Conservation (phyloP, 2,113 vertebrate species). For the Arizona elegans region DNA sequence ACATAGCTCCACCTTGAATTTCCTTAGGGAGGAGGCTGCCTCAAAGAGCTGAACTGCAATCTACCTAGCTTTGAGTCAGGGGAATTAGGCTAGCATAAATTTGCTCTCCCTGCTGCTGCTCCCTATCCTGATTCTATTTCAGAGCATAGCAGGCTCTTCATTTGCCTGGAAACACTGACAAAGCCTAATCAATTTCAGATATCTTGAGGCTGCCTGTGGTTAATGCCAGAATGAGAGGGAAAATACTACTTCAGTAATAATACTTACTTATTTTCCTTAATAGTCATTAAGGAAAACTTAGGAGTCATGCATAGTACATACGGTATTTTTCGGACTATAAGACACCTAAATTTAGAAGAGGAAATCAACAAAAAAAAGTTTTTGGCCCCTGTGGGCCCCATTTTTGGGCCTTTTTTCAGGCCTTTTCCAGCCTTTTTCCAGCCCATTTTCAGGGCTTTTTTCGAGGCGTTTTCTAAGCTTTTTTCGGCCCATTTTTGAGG, state of each 20-base stretch:
- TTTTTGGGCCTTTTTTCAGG: too few relatives aligned
- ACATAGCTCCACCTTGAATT: background rate
- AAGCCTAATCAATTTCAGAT: background rate
- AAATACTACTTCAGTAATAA: background rate
- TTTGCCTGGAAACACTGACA: background rate
- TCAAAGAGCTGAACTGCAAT: background rate
- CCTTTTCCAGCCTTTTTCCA: too few relatives aligned
- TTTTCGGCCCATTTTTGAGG: too few relatives aligned
- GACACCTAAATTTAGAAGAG: too few relatives aligned
- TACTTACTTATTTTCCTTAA: background rate
- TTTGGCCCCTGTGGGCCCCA: too few relatives aligned
- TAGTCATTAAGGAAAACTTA: background rate
- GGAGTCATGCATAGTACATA: background rate
- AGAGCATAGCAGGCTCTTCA: background rate
- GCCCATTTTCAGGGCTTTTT: too few relatives aligned
- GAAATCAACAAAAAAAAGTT: too few relatives aligned
- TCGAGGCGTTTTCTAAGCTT: too few relatives aligned
- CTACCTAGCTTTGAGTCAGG: background rate
- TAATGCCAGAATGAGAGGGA: background rate
- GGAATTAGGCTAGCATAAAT: background rate
- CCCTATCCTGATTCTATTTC: background rate
- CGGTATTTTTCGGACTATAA: too few relatives aligned
- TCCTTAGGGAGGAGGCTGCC: background rate
- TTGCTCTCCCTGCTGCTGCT: background rate
- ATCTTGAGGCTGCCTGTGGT: background rate